Evolutionary conservation across 2,888 invertebrate species (phyloP), one percentile per base, ranked within the genome.

Genomic region (Cephus nigrinus): DNA sequence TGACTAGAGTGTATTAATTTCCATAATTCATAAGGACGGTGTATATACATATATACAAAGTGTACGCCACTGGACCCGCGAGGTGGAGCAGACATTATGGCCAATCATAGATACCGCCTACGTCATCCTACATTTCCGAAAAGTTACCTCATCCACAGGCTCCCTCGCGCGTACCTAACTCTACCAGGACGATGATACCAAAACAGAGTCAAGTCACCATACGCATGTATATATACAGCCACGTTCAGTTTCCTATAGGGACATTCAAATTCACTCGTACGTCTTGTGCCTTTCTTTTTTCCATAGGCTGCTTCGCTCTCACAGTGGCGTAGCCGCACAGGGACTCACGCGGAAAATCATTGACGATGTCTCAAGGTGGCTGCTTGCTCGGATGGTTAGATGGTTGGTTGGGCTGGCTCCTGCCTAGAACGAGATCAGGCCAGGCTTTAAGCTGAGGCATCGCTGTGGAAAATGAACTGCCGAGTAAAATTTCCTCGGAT

Each of bases 381-480:
- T 55, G 40, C 40, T 55, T 55, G 40, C 40, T 55, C 40, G 0
- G 23, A 55, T 15, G 40, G 40, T 55, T 55, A 55, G 40, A 55
- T 9, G 40, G 40, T 23, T 55, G 40, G 40, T 23, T 55, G 40
- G 40, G 40, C 4, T 55, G 40, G 40, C 40, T 55, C 40, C 40
- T 55, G 23, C 23, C 40, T 55, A 4, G 40, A 55, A 55, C 2
- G 40, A 55, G 40, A 55, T 55, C 40, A 55, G 40, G 40, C 40
- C 82, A 84, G 83, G 85, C 83, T 85, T 88, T 86, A 88, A 89
- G 78, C 86, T 85, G 82, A 86, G 84, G 85, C 87, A 87, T 79
- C 83, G 82, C 84, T 81, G 84, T 87, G 88, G 87, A 88, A 89
- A 89, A 89, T 88, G 86, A 88, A 88, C 87, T 87, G 82, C 82